phyloP scores from a whole-genome alignment of 2,888 invertebrate species.

The Schizotus pectinicornis region DNA sequence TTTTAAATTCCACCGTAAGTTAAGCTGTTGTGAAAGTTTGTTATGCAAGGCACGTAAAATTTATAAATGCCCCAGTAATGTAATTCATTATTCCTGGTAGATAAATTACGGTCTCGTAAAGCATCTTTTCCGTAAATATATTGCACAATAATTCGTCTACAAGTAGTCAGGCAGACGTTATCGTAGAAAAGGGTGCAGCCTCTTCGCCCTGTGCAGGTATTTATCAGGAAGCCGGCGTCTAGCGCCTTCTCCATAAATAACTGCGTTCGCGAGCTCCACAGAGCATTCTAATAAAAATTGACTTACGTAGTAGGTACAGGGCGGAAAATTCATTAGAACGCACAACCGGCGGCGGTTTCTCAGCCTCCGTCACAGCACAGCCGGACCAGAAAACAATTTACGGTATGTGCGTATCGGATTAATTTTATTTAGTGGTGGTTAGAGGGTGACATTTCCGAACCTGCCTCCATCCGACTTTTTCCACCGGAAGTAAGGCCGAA shows the following conservation, averaged over 20 bases:
- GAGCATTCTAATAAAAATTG: conserved; percentile 34
- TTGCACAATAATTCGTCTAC: conserved; percentile 31
- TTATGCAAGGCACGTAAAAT: too few relatives aligned
- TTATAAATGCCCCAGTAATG: conserved; percentile 16
- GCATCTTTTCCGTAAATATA: conserved; percentile 29
- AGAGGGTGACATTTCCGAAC: conserved; percentile 28
- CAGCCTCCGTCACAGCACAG: conserved; percentile 11
- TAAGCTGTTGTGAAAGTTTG: too few relatives aligned
- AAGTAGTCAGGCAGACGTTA: conserved; percentile 25
- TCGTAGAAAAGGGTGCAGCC: conserved; percentile 19
- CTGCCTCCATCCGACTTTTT: conserved; percentile 31
- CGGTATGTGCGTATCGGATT: conserved; percentile 34
- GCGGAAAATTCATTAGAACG: conserved; percentile 35
- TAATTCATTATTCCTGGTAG: conserved; percentile 21
- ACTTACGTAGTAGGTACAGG: conserved; percentile 28
- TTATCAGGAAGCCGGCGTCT: conserved; percentile 23
- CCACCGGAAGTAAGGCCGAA: conserved; percentile 30
- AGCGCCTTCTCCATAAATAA: conserved; percentile 33
- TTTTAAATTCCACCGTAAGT: too few relatives aligned
- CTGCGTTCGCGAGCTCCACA: conserved; percentile 24
- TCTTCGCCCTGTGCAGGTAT: conserved; percentile 24
- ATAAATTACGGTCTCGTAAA: conserved; percentile 28
- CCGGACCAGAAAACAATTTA: conserved; percentile 29
- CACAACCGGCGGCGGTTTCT: conserved; percentile 25
- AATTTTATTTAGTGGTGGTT: conserved; percentile 35